Evolutionary conservation across 37 sponge, comb jelly and placozoan genomes (phyloP).

Genomic region (Corticium candelabrum): DNA sequence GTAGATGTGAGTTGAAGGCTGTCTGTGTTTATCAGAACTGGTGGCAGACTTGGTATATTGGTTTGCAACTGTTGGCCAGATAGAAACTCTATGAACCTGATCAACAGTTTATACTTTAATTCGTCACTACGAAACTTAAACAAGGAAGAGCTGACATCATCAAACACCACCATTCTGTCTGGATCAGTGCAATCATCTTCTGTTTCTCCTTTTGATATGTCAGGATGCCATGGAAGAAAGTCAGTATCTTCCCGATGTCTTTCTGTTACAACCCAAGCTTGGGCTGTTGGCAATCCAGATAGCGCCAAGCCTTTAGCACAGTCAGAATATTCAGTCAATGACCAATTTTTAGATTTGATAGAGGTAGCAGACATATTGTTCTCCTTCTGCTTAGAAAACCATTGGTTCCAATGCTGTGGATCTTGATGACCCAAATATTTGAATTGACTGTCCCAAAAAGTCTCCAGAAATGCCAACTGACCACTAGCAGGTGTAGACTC

Average conservation of each 20-base stretch:
- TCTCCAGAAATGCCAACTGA: conserved; percentile 38
- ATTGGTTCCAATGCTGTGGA: conserved; percentile 55
- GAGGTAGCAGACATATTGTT: background rate
- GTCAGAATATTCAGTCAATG: too few relatives aligned
- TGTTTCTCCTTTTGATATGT: conserved; percentile 2
- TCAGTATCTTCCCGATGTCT: conserved; percentile 23
- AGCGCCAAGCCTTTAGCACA: background rate
- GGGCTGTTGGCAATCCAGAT: background rate
- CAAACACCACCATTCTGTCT: conserved; percentile 63
- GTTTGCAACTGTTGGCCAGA: background rate
- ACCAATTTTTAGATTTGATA: too few relatives aligned
- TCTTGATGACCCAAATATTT: conserved; percentile 56
- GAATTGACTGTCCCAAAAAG: conserved; percentile 73
- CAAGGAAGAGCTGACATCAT: conserved; percentile 46
- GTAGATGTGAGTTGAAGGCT: too few relatives aligned
- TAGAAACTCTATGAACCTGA: conserved; percentile 49
- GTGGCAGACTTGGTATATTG: background rate
- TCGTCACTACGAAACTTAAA: conserved; percentile 29
- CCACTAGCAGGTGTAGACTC: background rate
- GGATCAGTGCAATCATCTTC: conserved; percentile 57
- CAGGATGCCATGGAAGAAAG: conserved; percentile 45
- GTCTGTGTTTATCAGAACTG: too few relatives aligned
- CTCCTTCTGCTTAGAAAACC: conserved; percentile 21
- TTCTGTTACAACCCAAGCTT: conserved; percentile 64
- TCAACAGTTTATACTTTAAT: conserved; percentile 30